Percentiles rank a stretch among this genome's conserved stretches.
These are phyloP conservation scores for Colius striatus DNA, from an alignment of 2,113 vertebrate genomes.

Conservation along the genomic window DNA sequence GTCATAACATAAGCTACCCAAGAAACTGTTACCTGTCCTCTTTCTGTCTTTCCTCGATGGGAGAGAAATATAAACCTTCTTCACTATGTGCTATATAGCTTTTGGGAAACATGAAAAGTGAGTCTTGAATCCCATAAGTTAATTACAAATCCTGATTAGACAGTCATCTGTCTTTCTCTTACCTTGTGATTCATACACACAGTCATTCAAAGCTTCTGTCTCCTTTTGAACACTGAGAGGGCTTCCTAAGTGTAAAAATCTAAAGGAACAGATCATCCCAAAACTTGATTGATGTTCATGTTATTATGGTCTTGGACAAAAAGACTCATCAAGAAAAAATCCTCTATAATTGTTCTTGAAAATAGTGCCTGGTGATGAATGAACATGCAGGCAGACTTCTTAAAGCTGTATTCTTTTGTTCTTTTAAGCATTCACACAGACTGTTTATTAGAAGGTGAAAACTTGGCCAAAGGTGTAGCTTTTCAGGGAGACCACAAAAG, in stretches of 20 bases:
- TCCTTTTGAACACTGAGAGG: background rate
- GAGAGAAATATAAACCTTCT: background rate
- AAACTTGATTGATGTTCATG: background rate
- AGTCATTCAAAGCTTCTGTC: background rate
- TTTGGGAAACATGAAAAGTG: background rate
- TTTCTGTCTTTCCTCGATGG: background rate
- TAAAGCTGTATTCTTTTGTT: background rate
- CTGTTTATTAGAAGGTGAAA: background rate
- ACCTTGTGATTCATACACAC: background rate
- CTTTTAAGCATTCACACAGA: background rate
- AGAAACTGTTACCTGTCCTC: background rate
- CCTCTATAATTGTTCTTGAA: background rate
- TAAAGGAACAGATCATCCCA: background rate
- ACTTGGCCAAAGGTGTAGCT: background rate
- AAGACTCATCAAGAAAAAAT: background rate
- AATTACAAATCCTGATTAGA: background rate
- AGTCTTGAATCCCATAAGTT: background rate
- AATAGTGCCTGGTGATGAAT: background rate
- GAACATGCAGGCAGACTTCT: background rate
- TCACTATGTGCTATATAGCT: background rate
- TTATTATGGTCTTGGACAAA: background rate
- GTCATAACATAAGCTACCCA: background rate
- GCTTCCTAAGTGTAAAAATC: background rate
- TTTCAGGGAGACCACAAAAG: constrained; percentile 1
- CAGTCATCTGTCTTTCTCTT: background rate